A percentile compares a stretch with the other conserved stretches of the same genome.
phyloP scores from a whole-genome alignment of 2,113 vertebrate genomes.

The Scortum barcoo region DNA sequence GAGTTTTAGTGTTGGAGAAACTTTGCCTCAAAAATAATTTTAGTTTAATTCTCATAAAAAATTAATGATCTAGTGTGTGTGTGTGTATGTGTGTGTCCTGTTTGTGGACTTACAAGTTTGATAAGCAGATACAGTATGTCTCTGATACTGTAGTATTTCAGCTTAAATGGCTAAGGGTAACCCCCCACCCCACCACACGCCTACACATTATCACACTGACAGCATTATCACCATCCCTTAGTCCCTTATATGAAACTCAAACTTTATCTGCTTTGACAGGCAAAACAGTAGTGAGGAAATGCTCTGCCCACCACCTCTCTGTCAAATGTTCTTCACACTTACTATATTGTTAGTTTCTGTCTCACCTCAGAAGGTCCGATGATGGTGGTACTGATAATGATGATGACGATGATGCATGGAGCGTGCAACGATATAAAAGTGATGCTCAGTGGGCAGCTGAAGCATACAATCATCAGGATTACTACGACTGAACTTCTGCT shows the following conservation, averaged over 20 bases:
- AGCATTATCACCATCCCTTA: conserved; percentile 30
- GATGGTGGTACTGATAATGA: background rate
- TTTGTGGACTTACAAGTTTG: background rate
- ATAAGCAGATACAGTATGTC: background rate
- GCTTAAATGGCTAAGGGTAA: conserved; percentile 25
- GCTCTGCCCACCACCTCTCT: background rate
- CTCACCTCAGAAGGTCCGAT: conserved; percentile 3
- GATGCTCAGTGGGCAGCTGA: background rate
- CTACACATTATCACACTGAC: conserved; percentile 28
- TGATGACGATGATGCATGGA: conserved; percentile 25
- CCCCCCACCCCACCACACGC: conserved; percentile 51
- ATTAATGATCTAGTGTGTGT: background rate
- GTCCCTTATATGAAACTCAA: conserved; percentile 24
- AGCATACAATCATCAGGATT: conserved; percentile 22
- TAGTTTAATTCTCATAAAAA: background rate
- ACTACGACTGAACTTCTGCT: conserved; percentile 27
- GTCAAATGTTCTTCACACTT: conserved; percentile 7
- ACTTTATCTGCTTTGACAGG: conserved; percentile 34
- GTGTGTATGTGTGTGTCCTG: background rate
- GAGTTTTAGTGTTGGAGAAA: too few species aligned
- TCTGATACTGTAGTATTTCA: conserved; percentile 3
- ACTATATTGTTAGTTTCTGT: conserved; percentile 23
- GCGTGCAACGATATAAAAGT: conserved; percentile 43
- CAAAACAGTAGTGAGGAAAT: conserved; percentile 74
- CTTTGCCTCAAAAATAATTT: too few species aligned